Conservation (phyloP, 2,888 invertebrate genomes). For the Agrotis puta region DNA sequence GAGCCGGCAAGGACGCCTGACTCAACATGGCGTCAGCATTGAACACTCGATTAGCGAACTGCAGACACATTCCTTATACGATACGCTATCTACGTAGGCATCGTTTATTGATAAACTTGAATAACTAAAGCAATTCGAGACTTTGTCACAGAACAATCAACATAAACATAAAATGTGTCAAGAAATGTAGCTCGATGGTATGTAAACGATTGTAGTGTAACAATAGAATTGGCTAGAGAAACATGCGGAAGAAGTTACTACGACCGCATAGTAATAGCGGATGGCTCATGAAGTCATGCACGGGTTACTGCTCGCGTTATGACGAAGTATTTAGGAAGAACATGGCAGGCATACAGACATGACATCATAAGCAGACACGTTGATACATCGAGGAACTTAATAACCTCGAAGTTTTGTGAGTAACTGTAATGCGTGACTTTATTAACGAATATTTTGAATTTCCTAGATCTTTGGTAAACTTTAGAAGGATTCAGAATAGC, state of each 20-base stretch:
- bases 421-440: neutral
- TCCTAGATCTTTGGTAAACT: neutral
- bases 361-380: slow-evolving; percentile 19
- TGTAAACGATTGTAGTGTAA: slow-evolving; percentile 62
- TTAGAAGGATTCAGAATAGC: neutral
- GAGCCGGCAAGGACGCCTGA: slow-evolving; percentile 78
- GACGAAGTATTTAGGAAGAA: slow-evolving; percentile 59
- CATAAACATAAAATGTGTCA: slow-evolving; percentile 13
- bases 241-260: slow-evolving; percentile 67
- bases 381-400: slow-evolving; percentile 5
- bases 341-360: slow-evolving; percentile 7
- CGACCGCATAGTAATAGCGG: slow-evolving; percentile 41
- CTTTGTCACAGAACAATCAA: slow-evolving; percentile 9
- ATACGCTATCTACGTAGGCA: slow-evolving; percentile 59
- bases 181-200: slow-evolving; percentile 37
- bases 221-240: slow-evolving; percentile 73
- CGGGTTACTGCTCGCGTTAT: slow-evolving; percentile 69
- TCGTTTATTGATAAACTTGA: slow-evolving; percentile 45
- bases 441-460: neutral
- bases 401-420: neutral
- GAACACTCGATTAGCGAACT: slow-evolving; percentile 61
- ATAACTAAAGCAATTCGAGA: slow-evolving; percentile 22
- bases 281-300: slow-evolving; percentile 35
- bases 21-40: slow-evolving; percentile 77
- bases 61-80: slow-evolving; percentile 73